Evolutionary conservation across 1,140 invertebrate species (phyloP), one percentile per base, ranked within the genome.

Genomic region (Drosophila lowei): DNA sequence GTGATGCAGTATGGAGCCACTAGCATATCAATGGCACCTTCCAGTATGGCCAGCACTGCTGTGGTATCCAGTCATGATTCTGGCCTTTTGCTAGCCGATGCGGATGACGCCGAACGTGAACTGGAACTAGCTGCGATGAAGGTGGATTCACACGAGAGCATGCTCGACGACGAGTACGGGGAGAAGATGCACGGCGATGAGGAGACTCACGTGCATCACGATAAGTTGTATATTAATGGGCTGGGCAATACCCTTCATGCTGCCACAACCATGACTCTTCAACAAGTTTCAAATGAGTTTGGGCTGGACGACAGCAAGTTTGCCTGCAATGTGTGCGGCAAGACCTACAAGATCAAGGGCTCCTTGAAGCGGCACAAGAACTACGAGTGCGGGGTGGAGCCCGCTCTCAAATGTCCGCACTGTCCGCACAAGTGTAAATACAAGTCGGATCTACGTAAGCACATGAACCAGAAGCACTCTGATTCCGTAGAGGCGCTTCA

Each of bases 361-460:
- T 93, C 93, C 3, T 70, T 94, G 3, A 92, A 92, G 61, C 92
- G 92, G 18, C 94, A 95, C 78, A 90, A 93, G 62, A 93, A 92
- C 41, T 93, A 94, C 66, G 94, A 95, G 67, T 95, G 94, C 62
- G 94, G 94, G 0, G 93, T 94, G 54, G 91, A 92, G 44, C 91
- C 92, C 6, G 79, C 84, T 0, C 75, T 91, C 1, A 79, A 81
- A 34, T 91, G 90, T 74, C 78, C 78, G 7, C 90, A 90, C 38
- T 91, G 90, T 72, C 80, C 89, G 38, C 90, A 91, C 68, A 91
- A 91, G 67, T 90, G 90, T 73, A 91, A 91, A 71, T 86, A 90
- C 63, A 91, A 90, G 71, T 90, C 84, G 8, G 90, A 91, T 79
- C 30, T 91, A 48, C 85, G 89, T 15, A 89, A 91, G 41, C 91